phyloP scores from a whole-genome alignment of 2,888 invertebrate genomes.

The Andrena flavipes region DNA sequence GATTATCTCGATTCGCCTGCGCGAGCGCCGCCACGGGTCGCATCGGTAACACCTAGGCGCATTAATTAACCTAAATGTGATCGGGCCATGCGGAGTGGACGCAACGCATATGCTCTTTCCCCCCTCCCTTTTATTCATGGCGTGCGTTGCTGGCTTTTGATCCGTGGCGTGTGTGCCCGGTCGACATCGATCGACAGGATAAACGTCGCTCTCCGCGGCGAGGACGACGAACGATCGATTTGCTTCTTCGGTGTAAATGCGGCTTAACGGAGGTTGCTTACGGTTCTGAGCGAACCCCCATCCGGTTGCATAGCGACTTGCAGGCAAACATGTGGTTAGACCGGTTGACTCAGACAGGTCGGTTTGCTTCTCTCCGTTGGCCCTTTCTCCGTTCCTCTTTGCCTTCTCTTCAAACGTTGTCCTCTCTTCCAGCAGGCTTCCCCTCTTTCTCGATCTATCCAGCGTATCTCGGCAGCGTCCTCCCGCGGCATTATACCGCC shows the following conservation, averaged over 20 bases:
- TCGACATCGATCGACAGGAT: conserved; percentile 57
- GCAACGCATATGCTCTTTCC: conserved; percentile 28
- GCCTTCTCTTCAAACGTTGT: conserved; percentile 5
- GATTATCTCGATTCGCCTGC: conserved; percentile 23
- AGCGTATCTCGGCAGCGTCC: conserved; percentile 37
- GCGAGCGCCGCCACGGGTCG: background rate
- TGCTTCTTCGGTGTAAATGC: conserved; percentile 73
- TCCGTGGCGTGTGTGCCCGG: too few species aligned
- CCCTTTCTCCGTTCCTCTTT: conserved; percentile 41
- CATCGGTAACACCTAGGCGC: background rate
- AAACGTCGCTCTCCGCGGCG: conserved; percentile 54
- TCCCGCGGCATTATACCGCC: conserved; percentile 28
- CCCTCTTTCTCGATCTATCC: conserved; percentile 32
- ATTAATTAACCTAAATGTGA: conserved; percentile 50
- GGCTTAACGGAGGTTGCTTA: conserved; percentile 76
- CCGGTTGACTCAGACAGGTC: conserved; percentile 78
- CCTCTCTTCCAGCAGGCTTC: background rate
- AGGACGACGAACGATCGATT: conserved; percentile 64
- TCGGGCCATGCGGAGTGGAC: conserved; percentile 7
- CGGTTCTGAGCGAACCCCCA: conserved; percentile 72
- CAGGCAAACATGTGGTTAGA: conserved; percentile 81
- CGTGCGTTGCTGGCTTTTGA: background rate
- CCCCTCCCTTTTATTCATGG: conserved; percentile 14
- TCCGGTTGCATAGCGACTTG: conserved; percentile 75
- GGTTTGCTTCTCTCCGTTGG: conserved; percentile 65